phyloP scores from a whole-genome alignment of 2,113 vertebrate genomes.

The Macaca fascicularis region DNA sequence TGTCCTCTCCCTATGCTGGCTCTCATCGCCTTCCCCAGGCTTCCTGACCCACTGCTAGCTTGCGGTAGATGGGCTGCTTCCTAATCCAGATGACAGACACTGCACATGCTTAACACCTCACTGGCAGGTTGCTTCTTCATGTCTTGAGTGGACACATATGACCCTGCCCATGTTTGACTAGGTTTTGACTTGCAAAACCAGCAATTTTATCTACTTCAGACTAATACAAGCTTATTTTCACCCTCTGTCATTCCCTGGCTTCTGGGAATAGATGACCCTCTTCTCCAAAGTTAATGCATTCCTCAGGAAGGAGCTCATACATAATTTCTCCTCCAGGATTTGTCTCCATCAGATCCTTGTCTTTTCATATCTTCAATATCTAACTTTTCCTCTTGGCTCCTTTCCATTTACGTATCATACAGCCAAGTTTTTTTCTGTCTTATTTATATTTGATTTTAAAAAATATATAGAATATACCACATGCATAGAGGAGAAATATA shows the following conservation, averaged over 20 bases:
- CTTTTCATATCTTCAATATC: not conserved
- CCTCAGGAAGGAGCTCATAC: not conserved
- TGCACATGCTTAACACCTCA: accelerated
- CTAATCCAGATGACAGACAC: too few relatives aligned
- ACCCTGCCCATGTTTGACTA: not conserved
- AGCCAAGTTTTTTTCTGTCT: not conserved
- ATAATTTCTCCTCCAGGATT: not conserved
- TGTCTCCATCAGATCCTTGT: not conserved
- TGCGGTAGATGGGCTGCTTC: not conserved
- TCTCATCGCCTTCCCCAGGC: accelerated
- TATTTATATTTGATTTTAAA: constrained; percentile 30
- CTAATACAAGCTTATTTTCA: not conserved
- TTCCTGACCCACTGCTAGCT: not conserved
- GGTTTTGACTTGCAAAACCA: not conserved
- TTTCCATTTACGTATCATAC: not conserved
- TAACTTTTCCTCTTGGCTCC: not conserved
- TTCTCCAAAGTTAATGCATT: not conserved
- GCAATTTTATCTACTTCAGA: not conserved
- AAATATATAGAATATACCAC: not conserved
- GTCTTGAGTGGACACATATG: not conserved
- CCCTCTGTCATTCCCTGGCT: not conserved
- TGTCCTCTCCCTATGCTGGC: not conserved
- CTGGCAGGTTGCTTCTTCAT: not conserved
- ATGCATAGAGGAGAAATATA: not conserved
- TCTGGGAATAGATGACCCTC: not conserved